Evolutionary conservation across 2,797 vertebrate species (phyloP), one percentile per base, ranked within the genome.

Genomic region (Liasis olivaceus): DNA sequence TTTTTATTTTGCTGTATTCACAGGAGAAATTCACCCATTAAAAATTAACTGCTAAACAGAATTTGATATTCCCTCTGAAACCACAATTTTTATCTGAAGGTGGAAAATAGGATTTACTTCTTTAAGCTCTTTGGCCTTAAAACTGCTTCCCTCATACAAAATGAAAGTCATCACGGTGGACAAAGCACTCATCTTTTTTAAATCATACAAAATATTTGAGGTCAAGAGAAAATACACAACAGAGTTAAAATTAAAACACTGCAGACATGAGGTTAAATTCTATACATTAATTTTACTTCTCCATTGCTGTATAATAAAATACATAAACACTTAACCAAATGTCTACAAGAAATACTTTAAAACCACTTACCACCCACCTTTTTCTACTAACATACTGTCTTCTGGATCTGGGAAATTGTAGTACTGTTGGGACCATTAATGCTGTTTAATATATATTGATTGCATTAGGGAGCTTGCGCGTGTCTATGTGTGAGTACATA

Each of bases 11-110:
- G 20, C 26, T 28, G 58, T 17, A 63, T 86, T 90, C 88, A 87
- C 87, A 85, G 31, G 91, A 93, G 92, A 91, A 95, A 94, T 95
- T 93, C 85, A 58, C 81, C 66, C 0, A 0, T 94, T 81, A 91
- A 95, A 95, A 91, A 69, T 2, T 0, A 17, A 86, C 63, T 72
- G 84, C 94, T 85, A 47, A 92, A 69, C 64, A 81, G 62, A 47
- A 85, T 69, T 92, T 90, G 84, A 0, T 0, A 60, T 85, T 90
- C 85, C 69, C 89, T 62, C 88, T 36, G 91, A 90, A 72, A 58
- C 89, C 88, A 64, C 7, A 0, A 0, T 58, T 92, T 93, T 90
- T 36, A 62, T 22, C 11, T 0, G 1, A 7, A 58, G 60, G 54
- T 87, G 69, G 12, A 66, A 92, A 92, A 92, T 69, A 90, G 69